phyloP scores from a whole-genome alignment of 2,888 invertebrate species.

The Protonemura montana region DNA sequence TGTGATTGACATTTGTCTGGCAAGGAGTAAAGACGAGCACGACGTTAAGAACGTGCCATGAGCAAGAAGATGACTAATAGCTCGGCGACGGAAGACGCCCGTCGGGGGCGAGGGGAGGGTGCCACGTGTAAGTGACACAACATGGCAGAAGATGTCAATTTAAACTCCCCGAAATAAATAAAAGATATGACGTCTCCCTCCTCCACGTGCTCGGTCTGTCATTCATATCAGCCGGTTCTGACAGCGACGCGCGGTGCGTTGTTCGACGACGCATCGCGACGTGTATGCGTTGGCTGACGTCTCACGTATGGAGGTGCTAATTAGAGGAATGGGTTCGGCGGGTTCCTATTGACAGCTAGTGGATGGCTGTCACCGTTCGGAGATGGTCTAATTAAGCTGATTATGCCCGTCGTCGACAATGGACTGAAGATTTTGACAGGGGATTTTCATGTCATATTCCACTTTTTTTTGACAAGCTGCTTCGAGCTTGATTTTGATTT shows the following conservation, averaged over 20 bases:
- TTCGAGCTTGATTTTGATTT: no score
- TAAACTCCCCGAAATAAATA: constrained; percentile 40
- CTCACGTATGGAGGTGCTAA: background rate
- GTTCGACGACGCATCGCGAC: background rate
- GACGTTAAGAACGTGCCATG: background rate
- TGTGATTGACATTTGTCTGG: background rate
- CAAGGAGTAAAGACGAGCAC: background rate
- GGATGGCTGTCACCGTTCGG: background rate
- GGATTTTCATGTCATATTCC: background rate
- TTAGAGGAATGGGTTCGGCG: background rate
- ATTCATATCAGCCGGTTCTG: background rate
- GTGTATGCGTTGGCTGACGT: no score
- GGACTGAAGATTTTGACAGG: background rate
- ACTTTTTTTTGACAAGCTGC: no score
- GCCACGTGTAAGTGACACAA: constrained; percentile 33
- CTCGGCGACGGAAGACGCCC: background rate
- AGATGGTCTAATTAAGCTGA: background rate
- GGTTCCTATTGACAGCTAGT: background rate
- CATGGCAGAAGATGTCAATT: constrained; percentile 32
- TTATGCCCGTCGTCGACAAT: background rate
- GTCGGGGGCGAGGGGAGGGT: constrained; percentile 4
- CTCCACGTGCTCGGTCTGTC: background rate
- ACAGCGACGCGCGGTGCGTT: background rate
- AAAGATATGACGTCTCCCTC: constrained; percentile 36
- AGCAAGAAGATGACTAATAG: constrained; percentile 20